Conservation (phyloP, 2,888 invertebrate genomes). For the Gerosis bhagava region DNA sequence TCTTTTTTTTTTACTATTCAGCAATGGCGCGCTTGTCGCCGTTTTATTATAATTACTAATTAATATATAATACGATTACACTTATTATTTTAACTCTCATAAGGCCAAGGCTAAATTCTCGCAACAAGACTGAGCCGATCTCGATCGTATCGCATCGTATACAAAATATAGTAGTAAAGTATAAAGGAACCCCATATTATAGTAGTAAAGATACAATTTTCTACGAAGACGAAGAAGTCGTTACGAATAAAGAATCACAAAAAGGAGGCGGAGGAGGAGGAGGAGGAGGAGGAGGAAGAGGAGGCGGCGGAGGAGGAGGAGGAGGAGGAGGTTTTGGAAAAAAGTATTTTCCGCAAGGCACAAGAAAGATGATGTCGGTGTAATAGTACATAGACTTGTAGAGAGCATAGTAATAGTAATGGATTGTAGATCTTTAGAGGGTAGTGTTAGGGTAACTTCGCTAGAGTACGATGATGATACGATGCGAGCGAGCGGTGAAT, state of each 20-base stretch:
- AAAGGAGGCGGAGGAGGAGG: too few species aligned
- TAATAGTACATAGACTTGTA: too few species aligned
- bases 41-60: conserved; percentile 59
- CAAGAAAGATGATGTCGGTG: conserved; percentile 64
- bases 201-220: conserved; percentile 27
- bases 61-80: conserved; percentile 75
- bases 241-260: conserved; percentile 29
- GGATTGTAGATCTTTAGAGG: too few species aligned
- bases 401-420: too few species aligned
- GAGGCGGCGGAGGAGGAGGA: too few species aligned
- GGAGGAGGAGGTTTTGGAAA: too few species aligned
- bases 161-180: conserved; percentile 34
- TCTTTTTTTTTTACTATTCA: conserved; percentile 73
- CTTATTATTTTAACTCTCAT: conserved; percentile 79
- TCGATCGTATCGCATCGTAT: conserved; percentile 66
- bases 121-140: conserved; percentile 76
- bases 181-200: conserved; percentile 18
- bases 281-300: too few species aligned
- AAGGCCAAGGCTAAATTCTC: conserved; percentile 83
- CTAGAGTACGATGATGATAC: conserved; percentile 33
- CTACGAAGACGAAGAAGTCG: conserved; percentile 29
- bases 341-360: conserved; percentile 63
- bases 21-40: conserved; percentile 70
- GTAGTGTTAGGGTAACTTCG: too few species aligned
- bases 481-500: conserved; percentile 54